Conservation (phyloP, 1,140 invertebrate genomes). For the Sycobia sp. region DNA sequence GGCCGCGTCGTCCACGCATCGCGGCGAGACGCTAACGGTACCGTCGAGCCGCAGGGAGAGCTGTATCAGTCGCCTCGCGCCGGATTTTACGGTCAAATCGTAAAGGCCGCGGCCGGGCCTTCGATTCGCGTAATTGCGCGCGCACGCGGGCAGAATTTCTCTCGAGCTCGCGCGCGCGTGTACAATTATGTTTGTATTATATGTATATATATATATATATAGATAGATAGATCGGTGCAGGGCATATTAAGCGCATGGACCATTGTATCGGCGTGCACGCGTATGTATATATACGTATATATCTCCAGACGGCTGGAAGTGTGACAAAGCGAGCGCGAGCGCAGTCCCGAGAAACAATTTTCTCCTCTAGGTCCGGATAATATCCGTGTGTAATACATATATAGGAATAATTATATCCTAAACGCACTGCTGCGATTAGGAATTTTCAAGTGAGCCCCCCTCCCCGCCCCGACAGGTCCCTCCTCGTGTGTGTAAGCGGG, state of each 20-base stretch:
- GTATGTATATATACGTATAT: no score
- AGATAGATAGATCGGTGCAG: neutral
- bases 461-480: no score
- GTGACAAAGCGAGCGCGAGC: constrained; percentile 10
- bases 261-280: no score
- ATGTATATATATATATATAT: neutral
- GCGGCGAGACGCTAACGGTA: neutral
- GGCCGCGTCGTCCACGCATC: neutral
- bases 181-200: constrained; percentile 15
- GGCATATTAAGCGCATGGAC: no score
- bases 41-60: neutral
- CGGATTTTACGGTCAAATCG: constrained; percentile 8
- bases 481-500: no score
- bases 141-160: neutral
- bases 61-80: neutral
- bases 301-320: neutral
- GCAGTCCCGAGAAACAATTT: constrained; percentile 20
- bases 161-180: neutral
- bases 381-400: no score
- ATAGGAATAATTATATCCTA: no score
- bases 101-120: neutral
- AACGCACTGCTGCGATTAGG: constrained; percentile 27
- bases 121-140: constrained; percentile 16
- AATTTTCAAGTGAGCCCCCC: constrained; percentile 9
- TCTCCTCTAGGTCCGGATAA: no score